These are phyloP conservation scores for Phylloscopus collybita DNA, from an alignment of 2,797 vertebrate genomes.

Conservation along the genomic window DNA sequence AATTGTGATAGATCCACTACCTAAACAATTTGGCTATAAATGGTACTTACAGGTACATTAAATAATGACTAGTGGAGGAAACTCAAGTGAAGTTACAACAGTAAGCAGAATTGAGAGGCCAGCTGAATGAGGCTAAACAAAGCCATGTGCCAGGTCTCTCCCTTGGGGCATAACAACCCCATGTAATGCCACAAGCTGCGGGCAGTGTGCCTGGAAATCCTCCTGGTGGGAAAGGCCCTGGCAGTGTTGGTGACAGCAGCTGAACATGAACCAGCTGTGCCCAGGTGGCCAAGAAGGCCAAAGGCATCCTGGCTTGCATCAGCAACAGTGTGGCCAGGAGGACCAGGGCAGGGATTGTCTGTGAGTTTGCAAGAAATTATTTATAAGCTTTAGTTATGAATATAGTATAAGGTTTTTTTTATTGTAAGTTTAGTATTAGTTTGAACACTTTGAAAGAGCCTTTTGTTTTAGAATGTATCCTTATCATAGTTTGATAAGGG, in stretches of 20 bases:
- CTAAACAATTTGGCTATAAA: neutral
- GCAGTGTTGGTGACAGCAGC: too few species aligned
- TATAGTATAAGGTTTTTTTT: too few species aligned
- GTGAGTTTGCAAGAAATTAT: too few species aligned
- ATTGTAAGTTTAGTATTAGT: too few species aligned
- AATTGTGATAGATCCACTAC: neutral
- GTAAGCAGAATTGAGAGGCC: neutral
- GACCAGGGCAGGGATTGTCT: neutral
- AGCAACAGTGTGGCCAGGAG: neutral
- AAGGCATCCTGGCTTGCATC: fast-evolving
- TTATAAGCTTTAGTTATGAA: too few species aligned
- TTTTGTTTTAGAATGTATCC: too few species aligned
- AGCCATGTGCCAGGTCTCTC: neutral
- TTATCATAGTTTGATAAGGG: too few species aligned
- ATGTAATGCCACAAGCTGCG: neutral
- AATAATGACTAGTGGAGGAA: neutral
- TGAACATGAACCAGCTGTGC: neutral
- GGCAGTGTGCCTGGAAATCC: neutral
- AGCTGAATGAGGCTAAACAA: neutral
- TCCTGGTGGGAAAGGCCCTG: neutral
- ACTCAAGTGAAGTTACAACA: neutral
- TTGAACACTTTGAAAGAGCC: too few species aligned
- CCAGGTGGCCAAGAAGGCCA: neutral
- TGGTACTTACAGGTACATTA: neutral
- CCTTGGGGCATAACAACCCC: neutral